phyloP scores from a whole-genome alignment of 2,113 vertebrate species.

The Vanacampus margaritifer region DNA sequence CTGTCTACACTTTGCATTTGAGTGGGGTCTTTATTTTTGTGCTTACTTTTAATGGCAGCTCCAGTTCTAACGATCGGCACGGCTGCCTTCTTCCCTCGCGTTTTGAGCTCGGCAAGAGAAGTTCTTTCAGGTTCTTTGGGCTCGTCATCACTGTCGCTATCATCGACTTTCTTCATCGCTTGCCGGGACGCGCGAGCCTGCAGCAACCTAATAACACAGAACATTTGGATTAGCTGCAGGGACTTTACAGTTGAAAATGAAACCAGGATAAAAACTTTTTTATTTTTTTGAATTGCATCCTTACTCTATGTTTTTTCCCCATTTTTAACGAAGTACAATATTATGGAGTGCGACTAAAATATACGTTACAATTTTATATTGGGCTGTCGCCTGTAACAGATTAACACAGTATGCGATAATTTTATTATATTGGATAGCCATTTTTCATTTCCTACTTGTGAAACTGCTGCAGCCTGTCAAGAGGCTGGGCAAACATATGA shows the following conservation, averaged over 20 bases:
- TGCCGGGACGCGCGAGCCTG: constrained; percentile 90
- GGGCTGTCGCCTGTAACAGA: too few species aligned
- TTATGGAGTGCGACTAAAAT: too few species aligned
- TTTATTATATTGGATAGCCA: too few species aligned
- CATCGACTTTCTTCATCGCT: constrained; percentile 72
- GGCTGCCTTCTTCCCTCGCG: constrained; percentile 81
- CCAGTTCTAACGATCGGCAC: constrained; percentile 81
- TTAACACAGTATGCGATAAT: too few species aligned
- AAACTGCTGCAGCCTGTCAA: constrained; percentile 83
- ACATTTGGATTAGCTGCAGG: background rate
- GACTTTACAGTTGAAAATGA: background rate
- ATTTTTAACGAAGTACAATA: too few species aligned
- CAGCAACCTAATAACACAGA: constrained; percentile 76
- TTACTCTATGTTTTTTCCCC: too few species aligned
- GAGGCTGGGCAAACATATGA: constrained; percentile 79
- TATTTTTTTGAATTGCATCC: too few species aligned
- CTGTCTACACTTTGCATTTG: background rate
- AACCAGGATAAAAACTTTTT: background rate
- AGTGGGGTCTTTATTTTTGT: background rate
- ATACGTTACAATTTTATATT: too few species aligned
- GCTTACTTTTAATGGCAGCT: constrained; percentile 76
- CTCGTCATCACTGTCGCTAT: constrained; percentile 60
- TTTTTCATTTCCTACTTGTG: constrained; percentile 75
- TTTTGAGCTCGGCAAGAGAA: constrained; percentile 82
- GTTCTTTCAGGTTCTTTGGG: constrained; percentile 72